These are phyloP conservation scores for Astur gentilis DNA, from an alignment of 2,113 vertebrate genomes.

Conservation along the genomic window DNA sequence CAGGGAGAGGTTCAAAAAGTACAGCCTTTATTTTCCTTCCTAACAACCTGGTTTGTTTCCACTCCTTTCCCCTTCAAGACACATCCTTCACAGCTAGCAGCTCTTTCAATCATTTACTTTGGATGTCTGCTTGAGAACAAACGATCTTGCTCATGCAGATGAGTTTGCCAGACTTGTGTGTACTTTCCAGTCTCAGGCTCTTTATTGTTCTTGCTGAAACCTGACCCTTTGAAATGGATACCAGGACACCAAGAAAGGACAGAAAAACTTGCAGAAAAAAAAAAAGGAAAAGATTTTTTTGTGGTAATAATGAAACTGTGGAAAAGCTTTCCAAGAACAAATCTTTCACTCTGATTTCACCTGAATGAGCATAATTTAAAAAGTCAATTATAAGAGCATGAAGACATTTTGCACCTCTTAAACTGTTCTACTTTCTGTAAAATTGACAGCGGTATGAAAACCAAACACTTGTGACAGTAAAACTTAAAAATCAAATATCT, in stretches of 20 bases:
- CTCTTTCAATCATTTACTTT: conserved; percentile 76
- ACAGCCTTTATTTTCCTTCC: conserved; percentile 73
- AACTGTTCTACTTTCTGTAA: not conserved
- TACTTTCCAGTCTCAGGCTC: conserved; percentile 81
- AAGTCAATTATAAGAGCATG: not conserved
- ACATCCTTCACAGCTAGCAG: conserved; percentile 74
- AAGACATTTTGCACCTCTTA: not conserved
- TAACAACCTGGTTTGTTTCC: conserved; percentile 77
- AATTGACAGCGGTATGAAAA: not conserved
- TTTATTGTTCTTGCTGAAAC: conserved; percentile 92
- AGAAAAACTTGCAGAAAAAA: not conserved
- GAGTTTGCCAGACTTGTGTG: conserved; percentile 86
- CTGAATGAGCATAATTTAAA: not conserved
- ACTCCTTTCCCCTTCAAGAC: conserved; percentile 69
- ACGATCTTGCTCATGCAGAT: conserved; percentile 79
- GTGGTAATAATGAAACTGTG: conserved; percentile 14
- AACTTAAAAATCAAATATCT: not conserved
- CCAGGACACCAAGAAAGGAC: conserved; percentile 71
- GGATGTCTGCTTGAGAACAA: conserved; percentile 77
- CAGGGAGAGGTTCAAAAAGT: conserved; percentile 70
- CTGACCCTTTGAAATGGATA: conserved; percentile 85
- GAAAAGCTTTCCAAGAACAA: conserved; percentile 30
- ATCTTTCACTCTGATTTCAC: conserved; percentile 17
- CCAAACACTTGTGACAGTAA: not conserved
- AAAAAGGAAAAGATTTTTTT: not conserved